Evolutionary conservation across 2,113 vertebrate genomes (phyloP).

Genomic region (Gulo gulo): DNA sequence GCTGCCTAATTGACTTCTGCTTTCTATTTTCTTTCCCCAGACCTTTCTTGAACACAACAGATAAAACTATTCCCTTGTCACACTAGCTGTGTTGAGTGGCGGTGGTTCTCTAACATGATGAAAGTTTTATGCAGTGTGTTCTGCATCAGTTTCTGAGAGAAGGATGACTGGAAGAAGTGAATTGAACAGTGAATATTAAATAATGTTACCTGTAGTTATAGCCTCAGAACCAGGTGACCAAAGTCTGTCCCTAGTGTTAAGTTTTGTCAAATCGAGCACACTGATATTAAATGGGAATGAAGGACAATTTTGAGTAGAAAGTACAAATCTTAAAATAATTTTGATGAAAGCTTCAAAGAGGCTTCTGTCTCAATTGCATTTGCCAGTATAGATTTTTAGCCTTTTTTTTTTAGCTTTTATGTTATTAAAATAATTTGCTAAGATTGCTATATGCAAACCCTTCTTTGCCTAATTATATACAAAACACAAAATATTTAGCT

Average conservation of each 20-base stretch:
- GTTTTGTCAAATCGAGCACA: neutral
- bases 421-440: constrained; percentile 39
- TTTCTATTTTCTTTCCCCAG: neutral
- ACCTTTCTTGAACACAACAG: neutral
- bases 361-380: neutral
- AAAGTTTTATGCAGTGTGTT: neutral
- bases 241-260: neutral
- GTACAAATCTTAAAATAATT: neutral
- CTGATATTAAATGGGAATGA: neutral
- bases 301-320: constrained; percentile 13
- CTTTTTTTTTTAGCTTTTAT: neutral
- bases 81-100: neutral
- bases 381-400: neutral
- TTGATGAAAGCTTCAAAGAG: neutral
- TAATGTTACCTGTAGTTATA: neutral
- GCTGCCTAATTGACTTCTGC: neutral
- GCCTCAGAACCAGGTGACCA: neutral
- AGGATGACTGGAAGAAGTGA: neutral
- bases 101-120: neutral
- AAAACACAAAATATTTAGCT: constrained; percentile 10
- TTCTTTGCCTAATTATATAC: neutral
- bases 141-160: neutral
- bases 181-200: neutral
- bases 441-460: neutral
- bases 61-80: neutral